Evolutionary conservation across 1,140 invertebrate genomes (phyloP).

Genomic region (Drosophila eugracilis): DNA sequence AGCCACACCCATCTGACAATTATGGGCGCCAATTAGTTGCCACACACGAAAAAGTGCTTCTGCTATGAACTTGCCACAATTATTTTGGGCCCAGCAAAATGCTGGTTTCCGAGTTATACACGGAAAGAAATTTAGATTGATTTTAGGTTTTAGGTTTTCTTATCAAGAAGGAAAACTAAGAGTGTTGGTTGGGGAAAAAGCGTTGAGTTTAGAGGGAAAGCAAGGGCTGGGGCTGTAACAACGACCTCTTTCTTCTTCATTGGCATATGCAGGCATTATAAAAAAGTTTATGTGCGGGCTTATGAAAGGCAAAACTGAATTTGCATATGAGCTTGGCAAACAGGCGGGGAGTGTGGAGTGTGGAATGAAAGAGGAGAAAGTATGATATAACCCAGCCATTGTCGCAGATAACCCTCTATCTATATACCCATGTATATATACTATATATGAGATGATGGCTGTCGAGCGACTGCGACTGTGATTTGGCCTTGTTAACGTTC

Average conservation of each 20-base stretch:
- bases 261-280: constrained; percentile 60
- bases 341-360: too few species aligned
- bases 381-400: constrained; percentile 36
- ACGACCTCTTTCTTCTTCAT: constrained; percentile 47
- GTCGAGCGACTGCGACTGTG: constrained; percentile 31
- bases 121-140: too few species aligned
- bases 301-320: constrained; percentile 64
- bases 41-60: constrained; percentile 18
- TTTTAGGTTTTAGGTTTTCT: too few species aligned
- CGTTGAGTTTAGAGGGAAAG: background rate
- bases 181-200: background rate
- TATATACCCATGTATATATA: constrained; percentile 1
- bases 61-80: constrained; percentile 48
- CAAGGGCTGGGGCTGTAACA: background rate
- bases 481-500: constrained; percentile 48
- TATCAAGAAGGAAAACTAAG: too few species aligned
- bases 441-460: too few species aligned
- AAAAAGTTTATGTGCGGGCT: constrained; percentile 57
- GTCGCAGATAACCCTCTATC: constrained; percentile 5
- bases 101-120: too few species aligned
- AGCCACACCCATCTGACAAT: constrained; percentile 41
- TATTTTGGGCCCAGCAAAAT: too few species aligned
- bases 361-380: constrained; percentile 1
- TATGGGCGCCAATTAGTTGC: constrained; percentile 71
- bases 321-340: constrained; percentile 61